These are phyloP conservation scores for Spondyliosoma cantharus DNA, from an alignment of 2,797 vertebrate species.

Conservation along the genomic window DNA sequence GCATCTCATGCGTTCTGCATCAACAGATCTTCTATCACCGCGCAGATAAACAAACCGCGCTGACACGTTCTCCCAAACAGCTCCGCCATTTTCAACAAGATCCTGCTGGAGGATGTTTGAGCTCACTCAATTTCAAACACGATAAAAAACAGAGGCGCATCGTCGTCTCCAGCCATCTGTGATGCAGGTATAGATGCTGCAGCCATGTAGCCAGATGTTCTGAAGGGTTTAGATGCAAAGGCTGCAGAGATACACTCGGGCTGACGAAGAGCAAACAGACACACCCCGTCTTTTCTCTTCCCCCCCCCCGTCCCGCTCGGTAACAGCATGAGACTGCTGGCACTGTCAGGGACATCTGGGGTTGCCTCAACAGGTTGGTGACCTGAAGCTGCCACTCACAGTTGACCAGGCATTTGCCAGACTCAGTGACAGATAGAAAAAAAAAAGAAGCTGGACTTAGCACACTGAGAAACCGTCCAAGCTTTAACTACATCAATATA, in stretches of 20 bases:
- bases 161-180: slow-evolving; percentile 28
- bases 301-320: slow-evolving; percentile 8
- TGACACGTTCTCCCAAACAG: slow-evolving; percentile 38
- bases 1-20: slow-evolving; percentile 10
- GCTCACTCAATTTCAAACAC: slow-evolving; percentile 19
- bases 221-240: slow-evolving; percentile 1
- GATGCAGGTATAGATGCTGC: slow-evolving; percentile 21
- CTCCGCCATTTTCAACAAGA: slow-evolving; percentile 5
- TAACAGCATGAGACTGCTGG: slow-evolving; percentile 30
- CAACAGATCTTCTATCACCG: slow-evolving; percentile 42
- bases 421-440: background rate
- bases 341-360: slow-evolving; percentile 33
- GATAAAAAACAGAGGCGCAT: slow-evolving; percentile 8
- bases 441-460: background rate
- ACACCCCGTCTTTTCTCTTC: background rate
- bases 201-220: slow-evolving; percentile 32
- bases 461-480: background rate
- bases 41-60: slow-evolving; percentile 52
- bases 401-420: slow-evolving; percentile 7
- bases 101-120: slow-evolving; percentile 16
- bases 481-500: slow-evolving; percentile 1
- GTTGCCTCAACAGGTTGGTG: slow-evolving; percentile 37
- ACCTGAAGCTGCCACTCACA: slow-evolving; percentile 47
- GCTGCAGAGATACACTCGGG: slow-evolving; percentile 8
- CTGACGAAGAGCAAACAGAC: background rate